Evolutionary conservation across 2,797 vertebrate genomes (phyloP).

Genomic region (Coracias cyanogaster): DNA sequence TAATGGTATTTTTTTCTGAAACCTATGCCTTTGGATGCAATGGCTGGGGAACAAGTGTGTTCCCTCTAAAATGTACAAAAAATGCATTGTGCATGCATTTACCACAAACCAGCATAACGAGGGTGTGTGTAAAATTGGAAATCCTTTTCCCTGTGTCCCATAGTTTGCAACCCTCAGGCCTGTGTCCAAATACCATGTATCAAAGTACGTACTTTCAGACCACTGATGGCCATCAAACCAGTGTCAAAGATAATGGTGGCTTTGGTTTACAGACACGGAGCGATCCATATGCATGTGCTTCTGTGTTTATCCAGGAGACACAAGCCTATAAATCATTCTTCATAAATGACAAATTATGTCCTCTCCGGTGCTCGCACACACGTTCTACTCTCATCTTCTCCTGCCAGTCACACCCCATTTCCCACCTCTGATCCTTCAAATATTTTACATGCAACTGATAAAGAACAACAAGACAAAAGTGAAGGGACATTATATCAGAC

Average conservation of each 20-base stretch:
- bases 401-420: not conserved
- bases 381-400: not conserved
- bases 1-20: not conserved
- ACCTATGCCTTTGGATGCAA: not conserved
- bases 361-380: not conserved
- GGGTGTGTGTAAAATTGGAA: fast-evolving
- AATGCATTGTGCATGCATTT: not conserved
- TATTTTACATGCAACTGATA: not conserved
- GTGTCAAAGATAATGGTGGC: not conserved
- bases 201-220: not conserved
- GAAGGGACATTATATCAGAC: not conserved
- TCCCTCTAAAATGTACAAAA: not conserved
- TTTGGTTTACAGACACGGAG: not conserved
- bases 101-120: not conserved
- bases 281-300: not conserved
- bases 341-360: constrained; percentile 38
- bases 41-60: not conserved
- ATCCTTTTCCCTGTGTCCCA: not conserved
- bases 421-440: constrained; percentile 32
- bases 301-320: constrained; percentile 7
- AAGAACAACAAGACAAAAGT: not conserved
- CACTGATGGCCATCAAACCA: not conserved
- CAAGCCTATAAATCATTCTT: constrained; percentile 13
- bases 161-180: not conserved
- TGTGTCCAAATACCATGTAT: not conserved